These are phyloP conservation scores for Drosophila gaucha DNA, from an alignment of 2,888 invertebrate genomes.

Conservation along the genomic window DNA sequence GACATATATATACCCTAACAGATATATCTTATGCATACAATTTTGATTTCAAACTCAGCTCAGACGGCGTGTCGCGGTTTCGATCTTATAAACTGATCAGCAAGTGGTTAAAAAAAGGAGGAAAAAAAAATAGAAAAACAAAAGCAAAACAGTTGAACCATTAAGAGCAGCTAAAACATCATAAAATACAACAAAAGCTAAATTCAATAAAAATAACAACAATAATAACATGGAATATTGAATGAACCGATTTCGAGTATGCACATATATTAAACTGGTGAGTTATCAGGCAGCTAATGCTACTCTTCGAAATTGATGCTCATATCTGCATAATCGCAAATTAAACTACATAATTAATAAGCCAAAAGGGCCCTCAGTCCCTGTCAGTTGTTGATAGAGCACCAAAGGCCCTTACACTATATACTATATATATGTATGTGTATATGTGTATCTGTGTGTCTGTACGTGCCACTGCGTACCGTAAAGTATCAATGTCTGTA, in stretches of 20 bases:
- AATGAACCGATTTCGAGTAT: conserved; percentile 63
- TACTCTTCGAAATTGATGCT: conserved; percentile 67
- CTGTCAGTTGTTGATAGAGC: conserved; percentile 71
- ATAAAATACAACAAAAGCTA: conserved; percentile 3
- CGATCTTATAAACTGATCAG: conserved; percentile 36
- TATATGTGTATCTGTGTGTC: conserved; percentile 35
- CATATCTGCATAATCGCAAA: conserved; percentile 78
- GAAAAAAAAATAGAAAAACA: conserved; percentile 19
- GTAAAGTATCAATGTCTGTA: conserved; percentile 77
- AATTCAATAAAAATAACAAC: conserved; percentile 19
- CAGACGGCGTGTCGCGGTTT: conserved; percentile 68
- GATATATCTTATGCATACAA: neutral
- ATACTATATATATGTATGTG: conserved; percentile 6
- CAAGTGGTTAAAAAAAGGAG: conserved; percentile 23
- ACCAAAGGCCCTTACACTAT: conserved; percentile 38
- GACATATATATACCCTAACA: conserved; percentile 7
- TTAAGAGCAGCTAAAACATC: conserved; percentile 43
- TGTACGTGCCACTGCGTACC: conserved; percentile 72
- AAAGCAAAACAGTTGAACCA: conserved; percentile 45
- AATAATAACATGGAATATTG: conserved; percentile 67
- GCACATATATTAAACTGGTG: conserved; percentile 75
- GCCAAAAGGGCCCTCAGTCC: conserved; percentile 43
- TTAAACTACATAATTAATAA: conserved; percentile 79
- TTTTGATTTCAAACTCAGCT: conserved; percentile 24
- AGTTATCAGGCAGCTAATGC: conserved; percentile 67